phyloP scores from a whole-genome alignment of 2,888 invertebrate species.

The Drosophila tanythrix region DNA sequence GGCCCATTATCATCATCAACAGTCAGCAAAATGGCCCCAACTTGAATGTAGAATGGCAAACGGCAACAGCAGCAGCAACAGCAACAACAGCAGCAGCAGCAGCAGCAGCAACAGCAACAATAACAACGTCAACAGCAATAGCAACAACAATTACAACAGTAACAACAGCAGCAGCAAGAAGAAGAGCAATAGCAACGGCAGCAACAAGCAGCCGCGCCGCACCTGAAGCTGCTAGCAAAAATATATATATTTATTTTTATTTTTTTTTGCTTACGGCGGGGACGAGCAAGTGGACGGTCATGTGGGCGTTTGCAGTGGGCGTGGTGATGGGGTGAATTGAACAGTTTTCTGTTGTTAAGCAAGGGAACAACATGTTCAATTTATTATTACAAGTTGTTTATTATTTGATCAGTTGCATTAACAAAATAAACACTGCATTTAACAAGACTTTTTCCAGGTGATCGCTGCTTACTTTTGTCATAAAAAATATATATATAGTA shows the following conservation, averaged over 20 bases:
- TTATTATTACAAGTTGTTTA: not conserved
- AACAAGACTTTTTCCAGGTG: not conserved
- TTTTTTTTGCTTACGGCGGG: not conserved
- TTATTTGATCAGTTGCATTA: not conserved
- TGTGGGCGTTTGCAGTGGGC: constrained; percentile 38
- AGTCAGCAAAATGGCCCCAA: constrained; percentile 76
- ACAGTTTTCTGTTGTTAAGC: constrained; percentile 19
- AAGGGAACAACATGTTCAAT: not conserved
- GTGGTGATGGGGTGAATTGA: constrained; percentile 35
- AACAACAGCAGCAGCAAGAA: constrained; percentile 4
- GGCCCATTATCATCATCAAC: constrained; percentile 79
- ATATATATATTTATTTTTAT: not conserved
- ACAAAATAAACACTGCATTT: not conserved
- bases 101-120: constrained; percentile 42
- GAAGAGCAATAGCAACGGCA: constrained; percentile 40
- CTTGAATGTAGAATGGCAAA: constrained; percentile 56
- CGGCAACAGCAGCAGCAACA: constrained; percentile 44
- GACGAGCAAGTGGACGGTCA: constrained; percentile 11
- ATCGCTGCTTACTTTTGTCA: not conserved
- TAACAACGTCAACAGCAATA: constrained; percentile 12
- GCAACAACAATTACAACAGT: constrained; percentile 42
- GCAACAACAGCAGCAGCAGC: no score
- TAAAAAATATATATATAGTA: not conserved
- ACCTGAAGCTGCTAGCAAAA: constrained; percentile 67
- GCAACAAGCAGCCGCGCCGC: constrained; percentile 72